These are phyloP conservation scores for Microchrysa polita DNA, from an alignment of 2,888 invertebrate species.

Conservation along the genomic window DNA sequence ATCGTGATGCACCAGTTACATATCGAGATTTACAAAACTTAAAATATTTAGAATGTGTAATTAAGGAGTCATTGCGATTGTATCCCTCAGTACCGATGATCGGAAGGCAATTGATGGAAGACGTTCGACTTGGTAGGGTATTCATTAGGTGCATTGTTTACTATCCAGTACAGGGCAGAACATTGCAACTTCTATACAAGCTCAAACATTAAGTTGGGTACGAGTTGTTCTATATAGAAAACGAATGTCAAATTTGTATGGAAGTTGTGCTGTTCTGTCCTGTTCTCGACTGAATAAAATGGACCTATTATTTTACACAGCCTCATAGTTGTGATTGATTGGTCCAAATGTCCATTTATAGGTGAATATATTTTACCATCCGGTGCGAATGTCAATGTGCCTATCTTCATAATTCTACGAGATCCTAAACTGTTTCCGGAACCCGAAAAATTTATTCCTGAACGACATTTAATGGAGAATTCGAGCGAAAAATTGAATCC, in stretches of 20 bases:
- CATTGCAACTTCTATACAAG: no score
- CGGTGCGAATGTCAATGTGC: constrained; percentile 57
- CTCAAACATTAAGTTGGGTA: no score
- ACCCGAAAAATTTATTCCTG: constrained; percentile 58
- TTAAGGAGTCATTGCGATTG: constrained; percentile 73
- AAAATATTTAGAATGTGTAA: constrained; percentile 69
- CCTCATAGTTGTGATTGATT: no score
- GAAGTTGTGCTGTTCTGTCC: no score
- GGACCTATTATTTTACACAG: no score
- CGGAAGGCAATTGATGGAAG: constrained; percentile 67
- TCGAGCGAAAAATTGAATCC: constrained; percentile 50
- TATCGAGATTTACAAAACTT: constrained; percentile 55
- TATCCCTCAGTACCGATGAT: constrained; percentile 74
- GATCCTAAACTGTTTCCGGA: constrained; percentile 57
- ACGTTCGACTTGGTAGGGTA: constrained; percentile 67
- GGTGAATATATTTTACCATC: constrained; percentile 57
- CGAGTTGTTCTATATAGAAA: no score
- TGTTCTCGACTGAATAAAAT: no score
- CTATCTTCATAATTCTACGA: constrained; percentile 58
- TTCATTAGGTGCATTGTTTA: no score
- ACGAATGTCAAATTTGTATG: no score
- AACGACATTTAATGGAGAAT: constrained; percentile 65
- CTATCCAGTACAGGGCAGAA: no score
- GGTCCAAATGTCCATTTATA: no score
- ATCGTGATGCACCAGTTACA: constrained; percentile 52